Base-by-base conservation (phyloP, 1,140 invertebrate species). In the Drosophila melanogaster region DNA sequence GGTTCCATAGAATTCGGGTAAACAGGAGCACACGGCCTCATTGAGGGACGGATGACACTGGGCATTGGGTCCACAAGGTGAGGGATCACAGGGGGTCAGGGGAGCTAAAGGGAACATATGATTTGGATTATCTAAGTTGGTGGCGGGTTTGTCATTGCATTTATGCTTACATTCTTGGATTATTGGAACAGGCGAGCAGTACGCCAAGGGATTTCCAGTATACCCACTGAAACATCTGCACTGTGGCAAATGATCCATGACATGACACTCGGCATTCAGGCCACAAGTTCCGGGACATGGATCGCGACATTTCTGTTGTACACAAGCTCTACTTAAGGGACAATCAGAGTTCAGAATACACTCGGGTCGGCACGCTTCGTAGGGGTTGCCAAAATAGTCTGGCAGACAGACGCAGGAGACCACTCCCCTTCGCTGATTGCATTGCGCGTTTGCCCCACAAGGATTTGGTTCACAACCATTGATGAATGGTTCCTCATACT, bases 201-300 rank as follows among this genome's bases (percentile, higher is more conserved):
- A 93, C 8, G 91, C 92, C 60, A 95, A 94, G 1, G 96, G 95
- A 93, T 96, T 94, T 38, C 96, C 96, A 43, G 94, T 94, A 76
- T 94, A 95, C 38, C 94, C 95, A 30, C 92, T 89, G 15, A 94
- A 93, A 91, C 96, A 97, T 71, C 93, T 93, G 81, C 96, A 97
- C 1, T 94, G 94, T 22, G 96, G 95, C 37, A 95, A 92, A 91
- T 97, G 96, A 85, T 96, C 96, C 1, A 96, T 92, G 10, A 96
- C 95, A 89, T 94, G 93, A 86, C 96, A 97, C 69, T 95, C 93
- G 1, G 95, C 96, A 84, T 96, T 96, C 19, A 93, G 90, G 37
- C 95, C 96, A 91, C 96, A 97, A 10, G 94, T 94, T n/a, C 95
- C 95, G 1, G 94, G 94, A 83, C 96, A 97, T 37, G 96, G 96